Base-by-base conservation (phyloP, 2,113 vertebrate species). In the Pachycephala philippinensis region DNA sequence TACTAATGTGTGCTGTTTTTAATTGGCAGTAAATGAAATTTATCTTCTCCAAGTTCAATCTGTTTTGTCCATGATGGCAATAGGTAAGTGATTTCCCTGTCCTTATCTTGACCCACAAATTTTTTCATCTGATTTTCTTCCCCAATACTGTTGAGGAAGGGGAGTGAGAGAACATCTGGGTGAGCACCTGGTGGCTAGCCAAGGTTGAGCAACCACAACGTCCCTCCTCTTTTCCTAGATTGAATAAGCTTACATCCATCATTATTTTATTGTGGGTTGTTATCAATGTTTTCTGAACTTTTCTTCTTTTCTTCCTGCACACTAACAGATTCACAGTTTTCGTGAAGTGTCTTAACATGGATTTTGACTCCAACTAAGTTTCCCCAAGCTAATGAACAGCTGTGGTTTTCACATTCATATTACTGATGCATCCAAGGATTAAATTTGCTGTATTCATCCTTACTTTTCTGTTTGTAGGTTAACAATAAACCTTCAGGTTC, bases 61-160 rank as follows among this genome's bases (percentile, higher is more conserved):
- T 77, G 16, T 40, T 92, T 87, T 64, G 9, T n/a, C 20, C 26
- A 6, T 72, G 10, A 40, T 33, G 28, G 30, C 22, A 81, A 45
- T 3, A 35, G 3, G 2, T 39, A 52, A 39, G 9, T 64, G 35
- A 47, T 45, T 39, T 92, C 31, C 22, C 22, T 26, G 16, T 47
- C 45, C 53, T 74, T 17, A n/a, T 52, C 8, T 30, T 68, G 39
- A 53, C 28, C 6, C 40, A 45, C 0, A 0, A 64, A 33, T 19
- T 31, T 54, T 87, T 80, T 37, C 6, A 35, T 5, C 16, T 63
- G 87, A 19, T 63, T 68, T 87, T 84, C 68, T 87, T 18, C 7
- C 35, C 13, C 2, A 10, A 1, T 68, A 20, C 14, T 40, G 11
- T 37, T 87, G 37, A 66, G 31, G 8, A 70, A 47, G 10, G 5